phyloP scores from a whole-genome alignment of 2,888 invertebrate genomes.

The Yponomeuta sedellus region DNA sequence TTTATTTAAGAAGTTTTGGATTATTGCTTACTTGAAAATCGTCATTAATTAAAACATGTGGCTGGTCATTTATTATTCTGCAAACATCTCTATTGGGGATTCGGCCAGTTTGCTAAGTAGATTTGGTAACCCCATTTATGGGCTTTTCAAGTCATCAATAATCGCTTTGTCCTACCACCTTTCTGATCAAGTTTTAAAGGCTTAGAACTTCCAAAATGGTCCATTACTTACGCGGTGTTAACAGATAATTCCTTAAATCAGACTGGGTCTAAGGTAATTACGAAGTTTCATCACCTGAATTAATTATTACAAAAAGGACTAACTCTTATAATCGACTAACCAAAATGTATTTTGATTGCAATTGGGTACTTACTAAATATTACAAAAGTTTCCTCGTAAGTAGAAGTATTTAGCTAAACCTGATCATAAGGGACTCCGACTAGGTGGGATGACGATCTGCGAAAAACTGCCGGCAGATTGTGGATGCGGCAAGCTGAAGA shows the following conservation, averaged over 20 bases:
- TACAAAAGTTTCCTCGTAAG: no score
- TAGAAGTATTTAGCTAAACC: no score
- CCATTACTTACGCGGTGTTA: slow-evolving; percentile 50
- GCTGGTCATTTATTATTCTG: neutral
- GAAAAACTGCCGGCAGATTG: no score
- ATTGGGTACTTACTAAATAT: no score
- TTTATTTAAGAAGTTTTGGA: no score
- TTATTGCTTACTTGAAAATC: neutral
- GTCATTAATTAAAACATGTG: neutral
- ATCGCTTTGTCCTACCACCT: slow-evolving; percentile 28
- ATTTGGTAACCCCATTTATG: neutral
- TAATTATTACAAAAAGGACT: neutral
- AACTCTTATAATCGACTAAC: no score
- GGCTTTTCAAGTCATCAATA: slow-evolving; percentile 44
- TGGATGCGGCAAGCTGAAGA: no score
- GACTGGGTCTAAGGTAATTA: slow-evolving; percentile 21
- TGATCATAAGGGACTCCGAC: no score
- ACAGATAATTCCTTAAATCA: slow-evolving; percentile 26
- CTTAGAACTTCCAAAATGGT: slow-evolving; percentile 27
- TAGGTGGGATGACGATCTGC: no score
- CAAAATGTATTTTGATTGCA: no score
- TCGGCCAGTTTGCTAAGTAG: neutral
- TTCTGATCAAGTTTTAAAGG: slow-evolving; percentile 30
- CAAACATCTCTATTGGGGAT: neutral
- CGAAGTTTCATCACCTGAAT: neutral